Conservation (phyloP, 2,113 vertebrate genomes). For the Paraplagusia blochii region DNA sequence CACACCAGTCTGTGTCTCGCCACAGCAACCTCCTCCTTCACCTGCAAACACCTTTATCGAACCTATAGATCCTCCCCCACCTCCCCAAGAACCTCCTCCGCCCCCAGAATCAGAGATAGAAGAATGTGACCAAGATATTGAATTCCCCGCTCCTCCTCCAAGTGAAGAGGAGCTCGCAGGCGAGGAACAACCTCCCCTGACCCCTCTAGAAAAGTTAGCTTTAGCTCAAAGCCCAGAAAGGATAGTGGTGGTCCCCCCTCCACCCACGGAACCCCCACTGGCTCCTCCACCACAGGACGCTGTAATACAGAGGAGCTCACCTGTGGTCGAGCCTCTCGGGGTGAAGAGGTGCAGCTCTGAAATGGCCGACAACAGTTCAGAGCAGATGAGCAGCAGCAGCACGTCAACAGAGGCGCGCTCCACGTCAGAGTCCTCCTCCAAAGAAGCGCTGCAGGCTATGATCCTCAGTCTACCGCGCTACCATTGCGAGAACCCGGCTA, state of each 20-base stretch:
- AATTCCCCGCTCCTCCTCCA: slow-evolving; percentile 76
- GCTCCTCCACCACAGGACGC: slow-evolving; percentile 33
- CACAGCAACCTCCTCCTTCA: slow-evolving; percentile 36
- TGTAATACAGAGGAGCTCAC: slow-evolving; percentile 18
- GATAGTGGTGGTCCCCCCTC: slow-evolving; percentile 13
- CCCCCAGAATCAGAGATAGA: slow-evolving; percentile 59
- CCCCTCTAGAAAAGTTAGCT: slow-evolving; percentile 65
- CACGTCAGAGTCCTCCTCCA: slow-evolving; percentile 84
- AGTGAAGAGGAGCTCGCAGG: slow-evolving; percentile 69
- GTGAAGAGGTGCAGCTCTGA: slow-evolving; percentile 79
- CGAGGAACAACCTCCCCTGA: slow-evolving; percentile 55
- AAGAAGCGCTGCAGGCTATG: slow-evolving; percentile 96
- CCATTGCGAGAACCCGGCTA: slow-evolving; percentile 95
- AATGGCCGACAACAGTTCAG: slow-evolving; percentile 82
- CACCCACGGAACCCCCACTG: slow-evolving; percentile 22
- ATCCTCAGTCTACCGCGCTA: slow-evolving; percentile 95
- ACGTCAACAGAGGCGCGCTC: slow-evolving; percentile 89
- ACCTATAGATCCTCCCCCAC: slow-evolving; percentile 49
- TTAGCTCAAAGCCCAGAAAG: slow-evolving; percentile 60
- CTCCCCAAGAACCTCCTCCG: slow-evolving; percentile 61
- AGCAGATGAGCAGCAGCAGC: slow-evolving; percentile 93
- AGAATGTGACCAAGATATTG: slow-evolving; percentile 52
- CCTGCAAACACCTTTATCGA: slow-evolving; percentile 47
- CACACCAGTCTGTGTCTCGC: slow-evolving; percentile 7
- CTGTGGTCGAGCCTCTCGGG: slow-evolving; percentile 65